These are phyloP conservation scores for Drosophila infuscata DNA, from an alignment of 2,888 invertebrate genomes.

Conservation along the genomic window DNA sequence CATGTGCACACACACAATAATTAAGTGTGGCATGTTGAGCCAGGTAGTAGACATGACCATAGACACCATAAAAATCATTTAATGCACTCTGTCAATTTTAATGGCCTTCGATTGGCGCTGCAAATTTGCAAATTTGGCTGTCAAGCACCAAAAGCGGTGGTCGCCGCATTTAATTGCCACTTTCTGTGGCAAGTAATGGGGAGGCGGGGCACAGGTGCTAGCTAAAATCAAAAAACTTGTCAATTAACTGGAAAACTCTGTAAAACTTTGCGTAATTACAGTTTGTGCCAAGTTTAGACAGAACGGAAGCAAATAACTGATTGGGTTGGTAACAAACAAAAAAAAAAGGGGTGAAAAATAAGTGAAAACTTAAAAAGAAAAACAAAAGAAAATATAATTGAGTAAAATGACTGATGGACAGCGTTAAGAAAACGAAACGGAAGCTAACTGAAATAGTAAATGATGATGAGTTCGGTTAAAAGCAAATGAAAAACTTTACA, in stretches of 20 bases:
- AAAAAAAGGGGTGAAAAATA: not conserved
- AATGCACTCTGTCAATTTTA: slow-evolving; percentile 63
- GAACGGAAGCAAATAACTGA: slow-evolving; percentile 46
- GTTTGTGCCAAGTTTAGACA: slow-evolving; percentile 40
- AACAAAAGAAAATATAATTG: slow-evolving; percentile 25
- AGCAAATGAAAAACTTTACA: not conserved
- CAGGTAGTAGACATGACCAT: slow-evolving; percentile 26
- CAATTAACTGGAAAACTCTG: slow-evolving; percentile 49
- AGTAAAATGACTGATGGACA: slow-evolving; percentile 12
- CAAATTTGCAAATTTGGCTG: slow-evolving; percentile 71
- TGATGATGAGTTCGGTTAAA: not conserved
- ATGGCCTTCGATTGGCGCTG: slow-evolving; percentile 67
- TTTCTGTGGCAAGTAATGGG: slow-evolving; percentile 17
- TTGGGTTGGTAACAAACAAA: slow-evolving; percentile 12
- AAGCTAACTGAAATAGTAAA: not conserved
- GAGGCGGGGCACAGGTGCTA: slow-evolving; percentile 7
- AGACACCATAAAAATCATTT: slow-evolving; percentile 54
- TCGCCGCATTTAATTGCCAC: slow-evolving; percentile 66
- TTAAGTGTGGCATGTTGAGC: slow-evolving; percentile 29
- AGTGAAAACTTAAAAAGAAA: slow-evolving; percentile 3
- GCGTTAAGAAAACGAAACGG: not conserved
- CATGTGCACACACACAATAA: slow-evolving; percentile 12
- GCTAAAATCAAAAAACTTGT: slow-evolving; percentile 25
- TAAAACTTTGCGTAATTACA: slow-evolving; percentile 33
- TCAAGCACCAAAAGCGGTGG: slow-evolving; percentile 59